Conservation (phyloP, 2,113 vertebrate species). For the Boulengerochromis microlepis region DNA sequence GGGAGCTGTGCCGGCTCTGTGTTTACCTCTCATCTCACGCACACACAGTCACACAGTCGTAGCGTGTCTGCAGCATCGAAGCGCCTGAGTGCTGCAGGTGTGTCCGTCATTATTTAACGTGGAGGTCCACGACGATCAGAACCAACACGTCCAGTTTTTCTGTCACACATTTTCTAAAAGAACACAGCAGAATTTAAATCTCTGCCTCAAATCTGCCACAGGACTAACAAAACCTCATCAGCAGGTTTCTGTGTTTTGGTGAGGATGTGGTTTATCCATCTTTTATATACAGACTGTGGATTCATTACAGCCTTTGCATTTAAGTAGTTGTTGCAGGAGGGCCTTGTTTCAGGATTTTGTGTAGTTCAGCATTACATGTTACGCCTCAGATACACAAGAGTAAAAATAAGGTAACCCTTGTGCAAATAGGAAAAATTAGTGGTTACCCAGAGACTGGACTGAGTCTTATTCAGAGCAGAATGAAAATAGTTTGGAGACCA, state of each 20-base stretch:
- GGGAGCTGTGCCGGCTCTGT: not conserved
- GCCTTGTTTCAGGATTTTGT: not conserved
- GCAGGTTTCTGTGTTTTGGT: not conserved
- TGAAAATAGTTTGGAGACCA: not conserved
- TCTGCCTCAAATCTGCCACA: not conserved
- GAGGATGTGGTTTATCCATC: not conserved
- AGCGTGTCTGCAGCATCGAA: not conserved
- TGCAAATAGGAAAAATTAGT: not conserved
- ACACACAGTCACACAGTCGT: not conserved
- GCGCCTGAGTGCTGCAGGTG: not conserved
- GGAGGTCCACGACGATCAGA: not conserved
- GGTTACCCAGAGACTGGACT: not conserved
- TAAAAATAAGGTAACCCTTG: not conserved
- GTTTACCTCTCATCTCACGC: not conserved
- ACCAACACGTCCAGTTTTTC: not conserved
- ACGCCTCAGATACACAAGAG: not conserved
- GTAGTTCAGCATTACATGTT: not conserved
- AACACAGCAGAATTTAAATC: not conserved
- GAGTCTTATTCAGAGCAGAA: not conserved
- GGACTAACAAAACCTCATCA: not conserved
- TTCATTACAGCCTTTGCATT: not conserved
- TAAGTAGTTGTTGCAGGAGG: not conserved
- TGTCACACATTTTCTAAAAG: rapidly evolving
- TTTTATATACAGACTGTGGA: not conserved
- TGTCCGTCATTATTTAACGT: not conserved